Conservation (phyloP, 2,888 invertebrate species). For the Dioctria linearis region DNA sequence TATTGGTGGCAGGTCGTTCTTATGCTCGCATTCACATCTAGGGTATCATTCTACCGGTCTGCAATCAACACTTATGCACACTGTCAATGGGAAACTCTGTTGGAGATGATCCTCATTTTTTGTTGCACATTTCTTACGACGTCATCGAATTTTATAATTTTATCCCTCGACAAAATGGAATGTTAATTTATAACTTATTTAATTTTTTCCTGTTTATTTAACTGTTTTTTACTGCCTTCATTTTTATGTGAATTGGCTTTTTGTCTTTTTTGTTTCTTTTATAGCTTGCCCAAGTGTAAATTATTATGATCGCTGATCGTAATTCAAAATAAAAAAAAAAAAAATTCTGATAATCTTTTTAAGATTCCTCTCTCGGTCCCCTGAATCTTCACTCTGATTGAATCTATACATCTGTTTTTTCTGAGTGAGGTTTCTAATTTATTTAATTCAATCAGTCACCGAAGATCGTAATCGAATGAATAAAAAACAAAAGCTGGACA, state of each 20-base stretch:
- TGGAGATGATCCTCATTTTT: constrained; percentile 18
- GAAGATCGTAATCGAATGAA: constrained; percentile 31
- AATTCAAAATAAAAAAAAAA: constrained; percentile 5
- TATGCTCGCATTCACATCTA: neutral
- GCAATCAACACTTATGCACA: neutral
- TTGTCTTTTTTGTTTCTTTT: constrained; percentile 14
- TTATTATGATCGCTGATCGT: constrained; percentile 25
- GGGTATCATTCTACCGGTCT: too few species aligned
- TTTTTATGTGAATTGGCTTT: too few species aligned
- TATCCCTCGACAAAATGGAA: constrained; percentile 23
- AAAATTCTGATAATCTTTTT: neutral
- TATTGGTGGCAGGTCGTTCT: constrained; percentile 21
- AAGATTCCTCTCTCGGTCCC: neutral
- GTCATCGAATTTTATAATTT: constrained; percentile 34
- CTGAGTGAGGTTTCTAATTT: neutral
- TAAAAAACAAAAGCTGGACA: constrained; percentile 28
- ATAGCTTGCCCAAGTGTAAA: constrained; percentile 29
- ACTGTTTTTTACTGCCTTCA: too few species aligned
- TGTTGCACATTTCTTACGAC: constrained; percentile 37
- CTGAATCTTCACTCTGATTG: constrained; percentile 4
- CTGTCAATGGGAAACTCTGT: constrained; percentile 17
- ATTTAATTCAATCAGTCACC: constrained; percentile 25
- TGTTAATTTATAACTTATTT: constrained; percentile 51
- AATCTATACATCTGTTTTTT: constrained; percentile 16
- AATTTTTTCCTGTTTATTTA: constrained; percentile 16